Evolutionary conservation across 2,797 vertebrate genomes (phyloP).

Genomic region (Sebastes taczanowskii): DNA sequence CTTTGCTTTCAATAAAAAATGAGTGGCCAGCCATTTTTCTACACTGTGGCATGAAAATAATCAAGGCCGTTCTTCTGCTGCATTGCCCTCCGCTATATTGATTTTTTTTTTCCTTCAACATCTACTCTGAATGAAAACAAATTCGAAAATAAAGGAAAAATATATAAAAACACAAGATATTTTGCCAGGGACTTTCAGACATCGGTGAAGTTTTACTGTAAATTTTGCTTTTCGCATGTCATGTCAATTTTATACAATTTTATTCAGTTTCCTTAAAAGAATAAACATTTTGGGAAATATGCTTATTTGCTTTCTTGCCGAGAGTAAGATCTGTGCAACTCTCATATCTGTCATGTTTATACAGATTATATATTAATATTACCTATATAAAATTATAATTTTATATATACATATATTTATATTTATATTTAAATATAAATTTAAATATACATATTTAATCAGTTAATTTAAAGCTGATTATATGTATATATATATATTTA

Average conservation of each 20-base stretch:
- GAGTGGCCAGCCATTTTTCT: not conserved
- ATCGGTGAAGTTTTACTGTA: not conserved
- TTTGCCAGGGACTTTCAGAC: not conserved
- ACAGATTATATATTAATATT: too few relatives aligned
- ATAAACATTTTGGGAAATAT: not conserved
- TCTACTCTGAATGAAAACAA: not conserved
- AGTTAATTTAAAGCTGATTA: too few relatives aligned
- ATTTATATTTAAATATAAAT: too few relatives aligned
- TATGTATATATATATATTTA: too few relatives aligned
- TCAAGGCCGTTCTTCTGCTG: not conserved
- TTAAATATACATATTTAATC: too few relatives aligned
- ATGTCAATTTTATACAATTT: not conserved
- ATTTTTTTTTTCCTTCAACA: not conserved
- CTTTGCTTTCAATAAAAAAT: not conserved
- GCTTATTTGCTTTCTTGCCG: not conserved
- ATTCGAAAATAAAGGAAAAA: not conserved
- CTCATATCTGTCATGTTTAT: not conserved
- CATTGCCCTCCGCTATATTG: not conserved
- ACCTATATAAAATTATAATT: too few relatives aligned
- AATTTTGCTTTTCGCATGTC: not conserved
- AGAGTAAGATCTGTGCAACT: not conserved
- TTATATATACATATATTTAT: too few relatives aligned
- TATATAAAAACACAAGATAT: not conserved
- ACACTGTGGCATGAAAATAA: not conserved
- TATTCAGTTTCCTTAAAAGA: not conserved